Conservation (phyloP, 2,797 vertebrate genomes). For the Gobio occitaniae region DNA sequence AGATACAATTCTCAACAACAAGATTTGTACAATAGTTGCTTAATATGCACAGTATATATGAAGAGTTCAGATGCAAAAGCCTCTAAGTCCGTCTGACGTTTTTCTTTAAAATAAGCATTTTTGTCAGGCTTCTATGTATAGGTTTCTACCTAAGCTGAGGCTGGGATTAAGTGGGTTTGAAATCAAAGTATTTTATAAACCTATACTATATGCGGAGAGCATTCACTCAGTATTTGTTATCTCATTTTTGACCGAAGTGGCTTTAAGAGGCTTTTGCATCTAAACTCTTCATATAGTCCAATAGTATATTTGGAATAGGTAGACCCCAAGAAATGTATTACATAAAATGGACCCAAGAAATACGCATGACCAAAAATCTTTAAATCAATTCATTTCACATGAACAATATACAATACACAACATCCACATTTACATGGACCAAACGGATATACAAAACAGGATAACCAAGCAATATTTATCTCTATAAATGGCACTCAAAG, state of each 20-base stretch:
- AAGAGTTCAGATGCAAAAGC: too few relatives aligned
- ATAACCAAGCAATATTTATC: neutral
- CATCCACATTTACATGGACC: neutral
- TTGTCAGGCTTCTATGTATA: too few relatives aligned
- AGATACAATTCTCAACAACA: neutral
- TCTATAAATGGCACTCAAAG: neutral
- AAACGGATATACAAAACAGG: neutral
- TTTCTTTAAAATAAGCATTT: too few relatives aligned
- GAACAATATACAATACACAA: neutral
- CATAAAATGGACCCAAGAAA: neutral
- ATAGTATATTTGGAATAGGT: neutral
- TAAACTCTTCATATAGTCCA: neutral
- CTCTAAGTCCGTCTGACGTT: too few relatives aligned
- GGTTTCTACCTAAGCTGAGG: too few relatives aligned
- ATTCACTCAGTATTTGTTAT: too few relatives aligned
- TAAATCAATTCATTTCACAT: neutral
- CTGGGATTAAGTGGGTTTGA: too few relatives aligned
- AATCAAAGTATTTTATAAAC: too few relatives aligned
- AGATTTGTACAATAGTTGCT: neutral
- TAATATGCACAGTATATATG: neutral
- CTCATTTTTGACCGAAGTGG: too few relatives aligned
- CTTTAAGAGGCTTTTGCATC: too few relatives aligned
- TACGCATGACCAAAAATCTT: neutral
- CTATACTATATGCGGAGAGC: too few relatives aligned
- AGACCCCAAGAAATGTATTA: neutral